Evolutionary conservation across 2,797 vertebrate species (phyloP).

Genomic region (Bovichtus variegatus): DNA sequence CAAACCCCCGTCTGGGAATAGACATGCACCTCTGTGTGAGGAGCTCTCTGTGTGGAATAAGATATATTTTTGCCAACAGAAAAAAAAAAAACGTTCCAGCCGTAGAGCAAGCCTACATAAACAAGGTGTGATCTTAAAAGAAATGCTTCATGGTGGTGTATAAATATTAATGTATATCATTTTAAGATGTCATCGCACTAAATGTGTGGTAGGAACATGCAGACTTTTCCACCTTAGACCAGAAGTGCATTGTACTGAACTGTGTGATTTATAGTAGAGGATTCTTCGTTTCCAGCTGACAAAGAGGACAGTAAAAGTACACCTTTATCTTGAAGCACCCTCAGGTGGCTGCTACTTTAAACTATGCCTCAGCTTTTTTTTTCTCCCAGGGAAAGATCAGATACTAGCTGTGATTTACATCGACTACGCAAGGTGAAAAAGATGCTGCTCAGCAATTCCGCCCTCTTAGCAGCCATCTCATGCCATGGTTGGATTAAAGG

Average conservation of each 20-base stretch:
- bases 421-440: slow-evolving; percentile 46
- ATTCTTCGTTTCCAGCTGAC: slow-evolving; percentile 16
- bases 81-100: slow-evolving; percentile 16
- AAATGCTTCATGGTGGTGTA: slow-evolving; percentile 16
- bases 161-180: slow-evolving; percentile 38
- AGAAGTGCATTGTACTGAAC: background rate
- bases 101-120: slow-evolving; percentile 1
- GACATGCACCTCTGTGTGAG: slow-evolving; percentile 13
- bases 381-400: slow-evolving; percentile 45
- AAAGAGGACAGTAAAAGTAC: slow-evolving; percentile 26
- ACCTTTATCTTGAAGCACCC: slow-evolving; percentile 22
- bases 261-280: slow-evolving; percentile 9
- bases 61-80: slow-evolving; percentile 27
- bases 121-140: slow-evolving; percentile 20
- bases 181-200: slow-evolving; percentile 4
- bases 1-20: slow-evolving; percentile 44
- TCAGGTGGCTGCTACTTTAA: slow-evolving; percentile 38
- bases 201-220: background rate
- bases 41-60: slow-evolving; percentile 21
- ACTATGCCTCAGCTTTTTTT: slow-evolving; percentile 13
- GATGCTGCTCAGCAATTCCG: slow-evolving; percentile 50
- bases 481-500: slow-evolving; percentile 47
- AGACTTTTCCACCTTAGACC: background rate
- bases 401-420: slow-evolving; percentile 50
- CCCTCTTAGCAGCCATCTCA: slow-evolving; percentile 38